These are phyloP conservation scores for Andricus grossulariae DNA, from an alignment of 1,140 invertebrate genomes.

Conservation along the genomic window DNA sequence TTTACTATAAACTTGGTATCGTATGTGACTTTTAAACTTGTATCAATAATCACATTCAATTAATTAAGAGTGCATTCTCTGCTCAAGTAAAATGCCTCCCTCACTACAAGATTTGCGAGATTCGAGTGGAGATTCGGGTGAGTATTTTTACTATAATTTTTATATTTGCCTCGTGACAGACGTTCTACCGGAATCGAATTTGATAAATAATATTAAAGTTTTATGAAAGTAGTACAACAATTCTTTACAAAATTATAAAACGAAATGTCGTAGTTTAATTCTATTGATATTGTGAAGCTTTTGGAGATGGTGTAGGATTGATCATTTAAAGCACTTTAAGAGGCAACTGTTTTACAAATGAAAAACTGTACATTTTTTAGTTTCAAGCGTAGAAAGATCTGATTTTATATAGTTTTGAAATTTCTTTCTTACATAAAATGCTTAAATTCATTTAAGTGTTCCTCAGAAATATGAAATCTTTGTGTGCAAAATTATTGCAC, in stretches of 20 bases:
- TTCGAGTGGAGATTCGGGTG: conserved; percentile 67
- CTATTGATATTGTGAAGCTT: background rate
- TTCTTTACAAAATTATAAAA: conserved; percentile 2
- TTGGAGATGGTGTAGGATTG: too few species aligned
- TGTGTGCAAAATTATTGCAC: too few species aligned
- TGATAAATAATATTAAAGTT: background rate
- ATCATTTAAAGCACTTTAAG: too few species aligned
- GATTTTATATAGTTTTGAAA: too few species aligned
- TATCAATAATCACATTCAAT: background rate
- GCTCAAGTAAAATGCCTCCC: conserved; percentile 54
- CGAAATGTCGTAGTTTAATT: background rate
- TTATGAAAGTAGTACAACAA: conserved; percentile 10
- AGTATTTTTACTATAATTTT: conserved; percentile 26
- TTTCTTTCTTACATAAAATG: too few species aligned
- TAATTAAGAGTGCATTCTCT: background rate
- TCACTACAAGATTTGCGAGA: conserved; percentile 47
- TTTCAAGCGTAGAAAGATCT: too few species aligned
- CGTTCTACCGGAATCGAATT: conserved; percentile 19
- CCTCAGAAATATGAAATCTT: too few species aligned
- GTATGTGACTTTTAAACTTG: background rate
- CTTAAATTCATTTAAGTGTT: too few species aligned
- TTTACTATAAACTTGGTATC: background rate
- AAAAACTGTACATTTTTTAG: too few species aligned
- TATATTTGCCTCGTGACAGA: conserved; percentile 19
- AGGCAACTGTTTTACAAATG: too few species aligned